Evolutionary conservation across 37 sponge, comb jelly and placozoan genomes (phyloP), one percentile per base, ranked within the genome.

Genomic region (Lycopodina hypogea): DNA sequence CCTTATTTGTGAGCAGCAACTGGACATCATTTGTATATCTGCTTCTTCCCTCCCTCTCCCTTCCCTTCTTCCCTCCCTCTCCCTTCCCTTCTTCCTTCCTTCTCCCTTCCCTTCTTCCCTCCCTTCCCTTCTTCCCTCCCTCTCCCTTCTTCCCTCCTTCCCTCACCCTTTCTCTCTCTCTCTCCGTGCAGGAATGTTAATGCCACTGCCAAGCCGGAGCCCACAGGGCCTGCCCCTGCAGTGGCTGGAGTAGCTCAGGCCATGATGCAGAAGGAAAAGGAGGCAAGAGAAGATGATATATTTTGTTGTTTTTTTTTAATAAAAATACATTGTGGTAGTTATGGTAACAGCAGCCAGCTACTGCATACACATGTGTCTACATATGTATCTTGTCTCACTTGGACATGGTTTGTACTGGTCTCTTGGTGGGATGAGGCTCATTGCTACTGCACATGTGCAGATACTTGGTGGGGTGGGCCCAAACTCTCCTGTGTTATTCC

Each of bases 261-360:
- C 50, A 73, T 73, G 74, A 28, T 53, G 42, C 42, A 62, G 26
- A 84, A 84, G 37, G 84, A 84, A 35, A 68, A 51, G 57, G 78
- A 84, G 77, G 84, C 69, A 48, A 29, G 83, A 40, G n/a, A n/a
- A n/a, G n/a, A n/a, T n/a, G n/a, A n/a, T n/a, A n/a, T n/a, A n/a
- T n/a, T n/a, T n/a, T n/a, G n/a, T n/a, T n/a, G n/a, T n/a, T n/a
- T n/a, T 6, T 58, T 61, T 26, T 64, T 41, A 26, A 77, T 51
- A 26, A 35, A 35, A 35, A 76, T 76, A 58, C n/a, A n/a, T n/a
- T n/a, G n/a, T n/a, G 28, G 28, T 21, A 73, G 24, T 73, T 50
- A 38, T 71, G 23, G 72, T 19, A 35, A 4, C 2, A 15, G 4
- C 23, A 50, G 24, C 29, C 50, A 45, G 29, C 29, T 9, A 12